Evolutionary conservation across 2,113 vertebrate genomes (phyloP).

Genomic region (Rhagologus leucostigma): DNA sequence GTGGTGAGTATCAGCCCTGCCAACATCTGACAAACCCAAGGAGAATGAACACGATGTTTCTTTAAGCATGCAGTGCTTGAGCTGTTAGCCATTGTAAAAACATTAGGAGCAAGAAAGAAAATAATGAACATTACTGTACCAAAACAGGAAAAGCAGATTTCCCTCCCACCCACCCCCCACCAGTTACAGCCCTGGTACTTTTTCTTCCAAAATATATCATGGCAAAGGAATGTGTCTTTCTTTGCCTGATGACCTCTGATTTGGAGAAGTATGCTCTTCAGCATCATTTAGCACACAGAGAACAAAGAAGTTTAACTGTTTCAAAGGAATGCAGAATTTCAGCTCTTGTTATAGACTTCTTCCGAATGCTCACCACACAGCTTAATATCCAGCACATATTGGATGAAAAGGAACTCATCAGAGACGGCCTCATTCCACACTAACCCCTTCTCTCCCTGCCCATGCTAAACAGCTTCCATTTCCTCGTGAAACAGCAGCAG

Average conservation of each 20-base stretch:
- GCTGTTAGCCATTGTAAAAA: not conserved
- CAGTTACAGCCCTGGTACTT: not conserved
- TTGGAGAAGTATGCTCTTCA: not conserved
- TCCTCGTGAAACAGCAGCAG: not conserved
- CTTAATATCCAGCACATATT: not conserved
- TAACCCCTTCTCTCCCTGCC: not conserved
- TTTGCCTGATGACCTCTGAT: not conserved
- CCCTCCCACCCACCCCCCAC: not conserved
- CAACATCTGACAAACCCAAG: not conserved
- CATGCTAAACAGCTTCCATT: not conserved
- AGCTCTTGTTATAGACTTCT: not conserved
- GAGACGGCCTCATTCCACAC: not conserved
- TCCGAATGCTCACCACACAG: not conserved
- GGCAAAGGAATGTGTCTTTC: slow-evolving; percentile 27
- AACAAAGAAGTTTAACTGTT: not conserved
- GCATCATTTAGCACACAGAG: not conserved
- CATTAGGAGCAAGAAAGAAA: not conserved
- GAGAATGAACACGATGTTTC: not conserved
- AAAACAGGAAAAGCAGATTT: slow-evolving; percentile 11
- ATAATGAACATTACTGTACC: not conserved
- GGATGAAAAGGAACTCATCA: not conserved
- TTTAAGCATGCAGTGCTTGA: not conserved
- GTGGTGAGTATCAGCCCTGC: not conserved
- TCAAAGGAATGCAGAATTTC: not conserved
- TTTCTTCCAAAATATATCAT: not conserved